Base-by-base conservation (phyloP, 1,140 invertebrate species). In the Diorhabda sublineata region DNA sequence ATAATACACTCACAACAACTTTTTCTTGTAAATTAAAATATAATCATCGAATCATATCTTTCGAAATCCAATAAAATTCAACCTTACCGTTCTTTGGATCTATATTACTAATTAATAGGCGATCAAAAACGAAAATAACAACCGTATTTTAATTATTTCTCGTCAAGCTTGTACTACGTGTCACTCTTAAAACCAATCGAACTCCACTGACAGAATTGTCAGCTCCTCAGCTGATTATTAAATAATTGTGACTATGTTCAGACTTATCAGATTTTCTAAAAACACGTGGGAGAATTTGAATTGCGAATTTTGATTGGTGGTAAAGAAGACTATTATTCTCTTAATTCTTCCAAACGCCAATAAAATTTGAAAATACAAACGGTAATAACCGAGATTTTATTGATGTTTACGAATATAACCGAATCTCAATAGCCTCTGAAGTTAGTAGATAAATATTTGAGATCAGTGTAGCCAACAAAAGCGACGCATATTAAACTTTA, bases 151-250 rank as follows among this genome's bases (percentile, higher is more conserved):
- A 26, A 26, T 26, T 26, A 26, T 26, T 26, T 26, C 26, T 26
- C 26, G 26, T 26, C 0, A 26, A 26, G 26, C 26, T 26, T 26
- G 26, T 26, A 26, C 26, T 43, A 43, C 26, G 59, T 43, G 59
- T 44, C 45, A 57, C 64, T 63, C 69, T 58, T 70, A 58, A 58
- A 26, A 44, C 43, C 47, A 61, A 59, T 42, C 56, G 41, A 69
- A 45, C n/a, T 41, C 9, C 26, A 26, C 45, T 45, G 64, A 67
- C 58, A 65, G 57, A 59, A 70, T 63, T 62, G 64, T 66, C 64
- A 61, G 61, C 43, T 26, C 65, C 56, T 7, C 69, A 70, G 69
- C 69, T 70, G 69, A 70, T 70, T 61, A 61, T 5, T 9, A 45
- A 43, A 45, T 64, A 58, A 63, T 64, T 45, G 45, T 60, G 9